phyloP scores from a whole-genome alignment of 2,797 vertebrate species.

The Micromesistius poutassou region DNA sequence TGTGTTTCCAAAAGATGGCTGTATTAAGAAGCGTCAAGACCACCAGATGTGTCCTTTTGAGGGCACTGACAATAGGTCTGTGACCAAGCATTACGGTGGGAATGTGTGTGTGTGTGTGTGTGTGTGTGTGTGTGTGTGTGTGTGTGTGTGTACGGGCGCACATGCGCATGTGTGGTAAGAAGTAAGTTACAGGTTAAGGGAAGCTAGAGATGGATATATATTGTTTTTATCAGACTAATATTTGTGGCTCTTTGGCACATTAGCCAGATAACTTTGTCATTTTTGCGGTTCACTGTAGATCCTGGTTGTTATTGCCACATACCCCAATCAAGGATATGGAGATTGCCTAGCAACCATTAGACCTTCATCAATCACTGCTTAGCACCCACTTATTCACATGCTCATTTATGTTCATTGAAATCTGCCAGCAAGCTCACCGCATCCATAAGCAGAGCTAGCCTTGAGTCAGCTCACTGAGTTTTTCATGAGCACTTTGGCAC shows the following conservation, averaged over 20 bases:
- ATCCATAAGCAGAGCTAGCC: conserved; percentile 58
- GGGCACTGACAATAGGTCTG: no score
- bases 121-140: background rate
- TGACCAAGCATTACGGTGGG: background rate
- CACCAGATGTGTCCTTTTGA: no score
- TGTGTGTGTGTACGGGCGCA: background rate
- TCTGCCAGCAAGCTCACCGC: conserved; percentile 67
- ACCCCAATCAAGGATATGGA: conserved; percentile 1
- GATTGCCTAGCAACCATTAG: background rate
- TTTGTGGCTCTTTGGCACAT: background rate
- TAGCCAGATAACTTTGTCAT: background rate
- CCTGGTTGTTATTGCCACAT: background rate
- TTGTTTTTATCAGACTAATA: background rate
- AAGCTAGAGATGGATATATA: background rate
- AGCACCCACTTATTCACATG: conserved; percentile 45
- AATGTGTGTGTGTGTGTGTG: background rate
- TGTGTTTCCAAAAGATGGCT: background rate
- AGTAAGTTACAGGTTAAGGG: no score
- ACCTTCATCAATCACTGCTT: background rate
- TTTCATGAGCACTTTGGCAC: conserved; percentile 42
- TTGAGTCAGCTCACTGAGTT: conserved; percentile 64
- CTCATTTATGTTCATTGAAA: conserved; percentile 74
- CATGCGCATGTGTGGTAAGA: background rate
- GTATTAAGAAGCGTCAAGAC: no score
- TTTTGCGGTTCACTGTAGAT: background rate